phyloP scores from a whole-genome alignment of 2,113 vertebrate species.

The Eulemur macaco region DNA sequence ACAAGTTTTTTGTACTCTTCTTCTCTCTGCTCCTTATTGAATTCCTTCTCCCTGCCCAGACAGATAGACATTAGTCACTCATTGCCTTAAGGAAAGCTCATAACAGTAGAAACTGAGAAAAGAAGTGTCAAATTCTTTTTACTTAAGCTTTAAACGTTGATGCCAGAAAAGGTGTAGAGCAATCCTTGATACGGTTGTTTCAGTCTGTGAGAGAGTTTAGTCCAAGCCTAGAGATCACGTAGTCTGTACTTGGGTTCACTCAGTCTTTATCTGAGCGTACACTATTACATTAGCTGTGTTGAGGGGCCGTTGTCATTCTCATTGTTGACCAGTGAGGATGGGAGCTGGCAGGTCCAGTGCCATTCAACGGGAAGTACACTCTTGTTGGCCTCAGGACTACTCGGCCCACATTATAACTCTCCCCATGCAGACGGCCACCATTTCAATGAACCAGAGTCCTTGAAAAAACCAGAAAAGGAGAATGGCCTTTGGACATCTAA shows the following conservation, averaged over 20 bases:
- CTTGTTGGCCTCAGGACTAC: not conserved
- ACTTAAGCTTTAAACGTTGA: not conserved
- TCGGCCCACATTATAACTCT: not conserved
- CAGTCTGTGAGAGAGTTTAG: not conserved
- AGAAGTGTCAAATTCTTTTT: not conserved
- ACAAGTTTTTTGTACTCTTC: not conserved
- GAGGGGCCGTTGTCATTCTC: not conserved
- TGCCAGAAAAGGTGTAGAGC: not conserved
- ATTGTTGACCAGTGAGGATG: not conserved
- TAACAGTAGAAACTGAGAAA: not conserved
- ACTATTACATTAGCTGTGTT: not conserved
- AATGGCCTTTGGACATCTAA: not conserved
- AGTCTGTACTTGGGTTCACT: not conserved
- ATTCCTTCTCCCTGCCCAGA: not conserved
- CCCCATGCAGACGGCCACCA: not conserved
- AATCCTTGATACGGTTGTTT: not conserved
- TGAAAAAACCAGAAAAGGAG: not conserved
- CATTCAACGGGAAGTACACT: accelerated
- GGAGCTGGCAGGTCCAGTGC: not conserved
- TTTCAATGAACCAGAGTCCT: not conserved
- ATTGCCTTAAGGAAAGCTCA: not conserved
- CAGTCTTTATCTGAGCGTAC: not conserved
- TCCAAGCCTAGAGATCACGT: not conserved
- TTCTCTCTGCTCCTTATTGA: not conserved
- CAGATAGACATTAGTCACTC: not conserved